These are phyloP conservation scores for Zosterops hypoxanthus DNA, from an alignment of 2,113 vertebrate genomes.

Conservation along the genomic window DNA sequence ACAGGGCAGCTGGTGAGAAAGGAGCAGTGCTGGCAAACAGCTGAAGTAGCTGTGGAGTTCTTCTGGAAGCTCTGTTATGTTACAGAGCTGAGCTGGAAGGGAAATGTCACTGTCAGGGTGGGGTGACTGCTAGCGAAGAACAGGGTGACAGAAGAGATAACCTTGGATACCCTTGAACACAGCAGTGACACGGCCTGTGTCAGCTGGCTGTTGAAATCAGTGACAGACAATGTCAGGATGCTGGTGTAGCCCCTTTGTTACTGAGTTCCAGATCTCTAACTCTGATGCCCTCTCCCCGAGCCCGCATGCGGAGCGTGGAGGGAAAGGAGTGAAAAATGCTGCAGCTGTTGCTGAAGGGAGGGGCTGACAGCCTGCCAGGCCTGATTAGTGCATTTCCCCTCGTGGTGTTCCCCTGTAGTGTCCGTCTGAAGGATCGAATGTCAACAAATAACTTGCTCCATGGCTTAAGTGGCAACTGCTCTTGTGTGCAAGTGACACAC, in stretches of 20 bases:
- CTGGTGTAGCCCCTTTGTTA: background rate
- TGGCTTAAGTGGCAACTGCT: conserved; percentile 1
- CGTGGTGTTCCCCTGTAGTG: background rate
- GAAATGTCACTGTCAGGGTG: background rate
- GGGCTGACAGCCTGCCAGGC: background rate
- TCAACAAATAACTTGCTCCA: background rate
- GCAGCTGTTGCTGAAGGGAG: background rate
- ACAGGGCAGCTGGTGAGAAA: background rate
- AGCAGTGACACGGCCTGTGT: background rate
- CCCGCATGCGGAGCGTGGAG: background rate
- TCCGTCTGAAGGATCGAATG: background rate
- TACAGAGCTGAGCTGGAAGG: background rate
- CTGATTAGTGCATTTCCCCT: background rate
- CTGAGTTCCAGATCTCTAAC: background rate
- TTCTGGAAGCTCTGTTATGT: background rate
- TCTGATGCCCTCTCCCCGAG: background rate
- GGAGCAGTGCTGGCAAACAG: background rate
- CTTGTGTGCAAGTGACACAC: background rate
- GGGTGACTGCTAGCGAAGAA: background rate
- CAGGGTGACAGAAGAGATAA: background rate
- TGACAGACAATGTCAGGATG: background rate
- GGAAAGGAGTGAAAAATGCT: background rate
- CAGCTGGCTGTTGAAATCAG: background rate
- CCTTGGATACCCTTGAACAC: background rate
- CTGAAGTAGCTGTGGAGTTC: conserved; percentile 45